Evolutionary conservation across 2,797 vertebrate species (phyloP), one percentile per base, ranked within the genome.

Genomic region (Syndactyla subalaris): DNA sequence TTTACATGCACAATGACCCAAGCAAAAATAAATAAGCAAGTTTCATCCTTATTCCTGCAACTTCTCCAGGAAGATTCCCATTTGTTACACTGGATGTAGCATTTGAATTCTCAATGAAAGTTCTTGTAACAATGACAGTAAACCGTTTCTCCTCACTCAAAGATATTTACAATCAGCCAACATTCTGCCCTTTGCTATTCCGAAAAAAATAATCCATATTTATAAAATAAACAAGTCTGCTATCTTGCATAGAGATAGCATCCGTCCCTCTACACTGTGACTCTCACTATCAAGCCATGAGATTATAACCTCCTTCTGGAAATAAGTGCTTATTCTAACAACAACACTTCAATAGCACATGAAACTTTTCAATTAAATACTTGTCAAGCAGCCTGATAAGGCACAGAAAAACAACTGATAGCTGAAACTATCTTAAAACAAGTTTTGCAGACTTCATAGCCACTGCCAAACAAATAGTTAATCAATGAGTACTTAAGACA

Each of bases 281-380:
- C 39, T 78, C 65, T 73, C 43, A 36, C 41, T 82, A 74, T 70
- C 71, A 66, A 75, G 7, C 27, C 46, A 70, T 22, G 49, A 95
- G 89, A 94, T 89, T 88, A 85, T 62, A 86, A n/a, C 34, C 79
- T 78, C 54, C 79, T 92, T 34, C 68, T 90, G 74, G 66, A 94
- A 89, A 65, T 89, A 95, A 92, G 46, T 55, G 27, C 43, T 89
- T 95, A 81, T 66, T 95, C 71, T 89, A 95, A 93, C 92, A 87
- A 92, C 71, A 96, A 95, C 84, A 85, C 67, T 89, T 92, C 38
- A 90, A 93, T 27, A 85, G 76, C 43, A 86, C 63, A 41, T 30
- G 36, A 94, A 97, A 81, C 74, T 87, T 95, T 58, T 89, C 88
- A 93, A 84, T 83, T 88, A 86, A 88, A 74, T 48, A 78, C 77